These are phyloP conservation scores for Potamarius usumacintae DNA, from an alignment of 2,113 vertebrate species.

Conservation along the genomic window DNA sequence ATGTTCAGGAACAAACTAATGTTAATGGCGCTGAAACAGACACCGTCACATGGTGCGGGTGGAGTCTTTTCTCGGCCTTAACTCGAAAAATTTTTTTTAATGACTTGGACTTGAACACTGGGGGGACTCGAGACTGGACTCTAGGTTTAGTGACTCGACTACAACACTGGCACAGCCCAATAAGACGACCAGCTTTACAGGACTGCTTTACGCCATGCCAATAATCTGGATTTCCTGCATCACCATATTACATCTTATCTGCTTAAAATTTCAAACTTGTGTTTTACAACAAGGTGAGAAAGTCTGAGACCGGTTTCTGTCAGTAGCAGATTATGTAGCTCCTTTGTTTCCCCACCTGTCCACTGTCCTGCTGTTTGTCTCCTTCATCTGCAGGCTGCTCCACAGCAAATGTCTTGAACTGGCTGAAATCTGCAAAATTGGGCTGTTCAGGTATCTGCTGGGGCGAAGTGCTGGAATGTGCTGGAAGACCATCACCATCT, in stretches of 20 bases:
- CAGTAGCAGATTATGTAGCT: neutral
- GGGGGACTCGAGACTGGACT: too few relatives aligned
- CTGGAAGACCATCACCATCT: constrained; percentile 82
- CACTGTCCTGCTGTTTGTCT: constrained; percentile 81
- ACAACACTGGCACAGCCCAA: too few relatives aligned
- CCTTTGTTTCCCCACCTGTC: constrained; percentile 72
- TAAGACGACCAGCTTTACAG: neutral
- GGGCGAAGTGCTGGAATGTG: constrained; percentile 87
- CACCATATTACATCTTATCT: neutral
- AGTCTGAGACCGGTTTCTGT: neutral
- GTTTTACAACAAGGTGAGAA: neutral
- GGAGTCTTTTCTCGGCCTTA: too few relatives aligned
- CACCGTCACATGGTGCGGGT: too few relatives aligned
- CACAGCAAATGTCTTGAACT: constrained; percentile 90
- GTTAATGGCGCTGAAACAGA: too few relatives aligned
- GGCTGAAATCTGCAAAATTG: constrained; percentile 98
- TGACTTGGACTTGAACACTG: too few relatives aligned
- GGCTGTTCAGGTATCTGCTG: constrained; percentile 98
- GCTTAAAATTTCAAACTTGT: neutral
- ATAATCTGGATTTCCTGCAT: neutral
- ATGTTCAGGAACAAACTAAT: too few relatives aligned
- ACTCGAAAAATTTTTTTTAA: too few relatives aligned
- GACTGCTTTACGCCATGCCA: neutral
- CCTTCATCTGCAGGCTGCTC: constrained; percentile 86
- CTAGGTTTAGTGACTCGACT: too few relatives aligned